Evolutionary conservation across 1,140 invertebrate species (phyloP), one percentile per base, ranked within the genome.

Genomic region (Papilio dardanus): DNA sequence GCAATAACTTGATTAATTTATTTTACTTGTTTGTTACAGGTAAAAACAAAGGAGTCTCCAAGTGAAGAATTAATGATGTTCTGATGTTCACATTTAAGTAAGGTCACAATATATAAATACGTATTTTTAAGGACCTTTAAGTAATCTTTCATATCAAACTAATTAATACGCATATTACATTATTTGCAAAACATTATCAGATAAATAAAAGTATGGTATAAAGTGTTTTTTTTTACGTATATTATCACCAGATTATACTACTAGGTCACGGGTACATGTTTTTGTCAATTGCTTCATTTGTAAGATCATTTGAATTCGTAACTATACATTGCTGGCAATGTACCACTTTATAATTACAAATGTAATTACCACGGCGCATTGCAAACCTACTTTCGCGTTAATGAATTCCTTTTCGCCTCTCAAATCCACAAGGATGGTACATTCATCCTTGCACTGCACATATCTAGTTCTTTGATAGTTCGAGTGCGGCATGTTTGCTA

Each of bases 391-490:
- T 28, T 62, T 62, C 54, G 24, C 24, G 54, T 62, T 62, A 62
- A 62, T 62, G 54, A 62, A 62, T 62, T 62, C 54, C 54, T 28
- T 62, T 62, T 62, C 54, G 54, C 5, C 54, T 62, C 54, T 62
- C 24, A 62, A 62, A 62, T 62, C 54, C 12, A 14, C 54, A 28
- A 28, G 54, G 54, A 62, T 30, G 54, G 54, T 62, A 50, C 42
- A 19, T 62, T 3, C 54, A 62, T 62, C 54, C 54, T 62, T 28
- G 21, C 24, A 62, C 54, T 62, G 14, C 10, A 62, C 2, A 58
- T 62, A 42, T 35, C 67, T 14, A 40, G 67, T 42, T 69, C 67
- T 69, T 69, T 69, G 67, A 42, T 14, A 42, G 67, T 69, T 69
- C 19, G 35, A 69, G 31, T 37, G 67, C n/a, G 35, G 67, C 19